Evolutionary conservation across 2,797 vertebrate genomes (phyloP).

Genomic region (Amblyraja radiata): DNA sequence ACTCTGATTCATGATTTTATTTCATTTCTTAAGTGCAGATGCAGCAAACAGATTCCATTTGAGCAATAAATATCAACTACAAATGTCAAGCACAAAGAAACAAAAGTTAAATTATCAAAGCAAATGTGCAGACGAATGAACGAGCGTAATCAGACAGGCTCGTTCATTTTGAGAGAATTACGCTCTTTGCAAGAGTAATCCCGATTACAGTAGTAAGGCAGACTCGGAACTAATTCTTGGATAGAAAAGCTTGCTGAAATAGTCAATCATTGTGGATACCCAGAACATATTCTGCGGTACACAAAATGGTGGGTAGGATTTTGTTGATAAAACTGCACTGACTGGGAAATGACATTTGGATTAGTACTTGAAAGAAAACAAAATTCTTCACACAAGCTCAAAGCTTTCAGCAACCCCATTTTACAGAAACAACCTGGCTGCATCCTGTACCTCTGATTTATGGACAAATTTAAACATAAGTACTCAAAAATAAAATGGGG

Average conservation of each 20-base stretch:
- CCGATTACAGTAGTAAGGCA: not conserved
- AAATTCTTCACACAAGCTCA: not conserved
- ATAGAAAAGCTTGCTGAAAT: not conserved
- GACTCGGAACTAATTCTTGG: not conserved
- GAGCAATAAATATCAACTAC: not conserved
- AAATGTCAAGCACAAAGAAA: not conserved
- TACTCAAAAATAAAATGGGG: not conserved
- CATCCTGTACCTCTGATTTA: not conserved
- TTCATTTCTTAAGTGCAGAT: not conserved
- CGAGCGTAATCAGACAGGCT: not conserved
- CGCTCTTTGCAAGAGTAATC: not conserved
- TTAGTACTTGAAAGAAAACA: not conserved
- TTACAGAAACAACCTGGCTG: not conserved
- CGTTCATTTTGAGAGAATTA: not conserved
- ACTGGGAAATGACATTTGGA: not conserved
- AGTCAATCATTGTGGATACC: not conserved
- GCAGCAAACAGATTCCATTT: slow-evolving; percentile 19
- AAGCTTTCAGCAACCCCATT: not conserved
- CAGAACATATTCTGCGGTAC: not conserved
- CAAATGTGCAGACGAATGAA: not conserved
- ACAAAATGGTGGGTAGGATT: not conserved
- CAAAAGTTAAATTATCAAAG: not conserved
- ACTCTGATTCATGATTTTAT: slow-evolving; percentile 1
- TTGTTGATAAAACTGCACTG: not conserved
- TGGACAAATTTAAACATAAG: not conserved